phyloP scores from a whole-genome alignment of 1,140 invertebrate genomes.

The Dreissena polymorpha region DNA sequence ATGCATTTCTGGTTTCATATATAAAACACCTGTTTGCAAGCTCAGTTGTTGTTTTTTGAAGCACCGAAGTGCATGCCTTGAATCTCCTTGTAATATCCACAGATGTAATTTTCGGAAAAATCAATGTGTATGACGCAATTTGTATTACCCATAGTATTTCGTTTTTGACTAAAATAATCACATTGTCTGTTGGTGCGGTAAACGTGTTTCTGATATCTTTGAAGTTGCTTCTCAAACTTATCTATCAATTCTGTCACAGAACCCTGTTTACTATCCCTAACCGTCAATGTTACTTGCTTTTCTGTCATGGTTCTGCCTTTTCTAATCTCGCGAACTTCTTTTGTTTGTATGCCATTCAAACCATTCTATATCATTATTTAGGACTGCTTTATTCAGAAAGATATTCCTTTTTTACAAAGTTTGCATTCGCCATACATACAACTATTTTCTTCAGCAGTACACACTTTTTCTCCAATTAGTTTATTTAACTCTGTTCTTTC shows the following conservation, averaged over 20 bases:
- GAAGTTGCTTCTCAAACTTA: constrained; percentile 19
- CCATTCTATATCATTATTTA: constrained; percentile 23
- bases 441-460: constrained; percentile 3
- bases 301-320: constrained; percentile 26
- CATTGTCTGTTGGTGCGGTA: background rate
- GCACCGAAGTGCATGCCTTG: constrained; percentile 42
- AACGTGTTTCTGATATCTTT: constrained; percentile 10
- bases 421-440: constrained; percentile 59
- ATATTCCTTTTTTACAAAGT: constrained; percentile 33
- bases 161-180: background rate
- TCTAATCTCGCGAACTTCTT: constrained; percentile 31
- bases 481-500: constrained; percentile 6
- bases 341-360: constrained; percentile 38
- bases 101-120: constrained; percentile 47
- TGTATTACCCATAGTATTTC: background rate
- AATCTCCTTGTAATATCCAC: constrained; percentile 20
- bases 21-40: constrained; percentile 37
- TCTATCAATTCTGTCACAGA: background rate
- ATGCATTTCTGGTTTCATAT: constrained; percentile 26
- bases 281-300: constrained; percentile 9
- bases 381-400: background rate
- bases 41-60: constrained; percentile 30
- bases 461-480: constrained; percentile 19
- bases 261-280: background rate
- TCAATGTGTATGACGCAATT: constrained; percentile 38